phyloP scores from a whole-genome alignment of 2,888 invertebrate genomes.

The Drosophila mulleri region DNA sequence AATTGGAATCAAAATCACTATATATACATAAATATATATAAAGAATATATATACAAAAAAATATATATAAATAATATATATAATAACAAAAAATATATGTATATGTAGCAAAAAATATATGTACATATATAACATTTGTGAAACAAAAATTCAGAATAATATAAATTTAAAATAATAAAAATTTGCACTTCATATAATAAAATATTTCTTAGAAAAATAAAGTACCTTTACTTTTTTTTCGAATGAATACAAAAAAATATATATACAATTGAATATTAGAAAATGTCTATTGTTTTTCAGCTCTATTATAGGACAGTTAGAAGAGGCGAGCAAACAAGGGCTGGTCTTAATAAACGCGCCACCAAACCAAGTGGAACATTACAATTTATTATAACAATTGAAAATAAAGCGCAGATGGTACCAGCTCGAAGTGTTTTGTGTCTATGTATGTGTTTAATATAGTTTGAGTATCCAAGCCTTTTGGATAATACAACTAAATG shows the following conservation, averaged over 20 bases:
- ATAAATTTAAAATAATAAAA: too few relatives aligned
- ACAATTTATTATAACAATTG: constrained; percentile 11
- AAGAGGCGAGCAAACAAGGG: constrained; percentile 36
- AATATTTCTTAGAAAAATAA: too few relatives aligned
- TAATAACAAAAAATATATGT: too few relatives aligned
- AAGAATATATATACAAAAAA: too few relatives aligned
- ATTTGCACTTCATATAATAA: too few relatives aligned
- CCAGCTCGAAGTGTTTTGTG: constrained; percentile 35
- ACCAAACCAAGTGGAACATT: constrained; percentile 34
- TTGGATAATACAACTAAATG: constrained; percentile 14
- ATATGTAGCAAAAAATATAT: too few relatives aligned
- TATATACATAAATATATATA: too few relatives aligned
- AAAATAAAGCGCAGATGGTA: constrained; percentile 34
- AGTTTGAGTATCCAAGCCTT: constrained; percentile 2
- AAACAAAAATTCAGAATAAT: too few relatives aligned
- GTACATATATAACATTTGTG: too few relatives aligned
- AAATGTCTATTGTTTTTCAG: constrained; percentile 23
- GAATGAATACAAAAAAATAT: not conserved
- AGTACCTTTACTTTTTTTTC: too few relatives aligned
- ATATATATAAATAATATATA: too few relatives aligned
- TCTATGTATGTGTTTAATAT: not conserved
- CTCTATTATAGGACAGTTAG: constrained; percentile 35
- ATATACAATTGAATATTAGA: not conserved
- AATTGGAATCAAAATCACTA: too few relatives aligned
- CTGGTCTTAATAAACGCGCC: constrained; percentile 22